Evolutionary conservation across 2,113 vertebrate species (phyloP).

Genomic region (Amblyornis subalaris): DNA sequence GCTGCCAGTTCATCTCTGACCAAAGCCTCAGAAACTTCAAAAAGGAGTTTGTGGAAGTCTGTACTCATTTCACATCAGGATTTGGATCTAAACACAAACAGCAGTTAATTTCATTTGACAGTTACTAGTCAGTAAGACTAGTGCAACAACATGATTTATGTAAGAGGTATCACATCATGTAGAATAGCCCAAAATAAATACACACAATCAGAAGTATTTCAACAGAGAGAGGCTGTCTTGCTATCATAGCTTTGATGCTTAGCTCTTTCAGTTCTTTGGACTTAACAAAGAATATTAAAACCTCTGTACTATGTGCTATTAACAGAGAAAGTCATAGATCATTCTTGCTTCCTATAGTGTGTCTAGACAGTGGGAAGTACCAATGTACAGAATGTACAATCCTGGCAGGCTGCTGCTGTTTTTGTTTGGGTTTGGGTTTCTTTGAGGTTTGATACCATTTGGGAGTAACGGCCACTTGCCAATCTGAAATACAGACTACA

Average conservation of each 20-base stretch:
- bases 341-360: neutral
- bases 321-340: neutral
- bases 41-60: slow-evolving; percentile 32
- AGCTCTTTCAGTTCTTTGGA: neutral
- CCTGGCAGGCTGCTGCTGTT: neutral
- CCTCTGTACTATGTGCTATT: neutral
- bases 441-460: neutral
- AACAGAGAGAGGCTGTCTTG: neutral
- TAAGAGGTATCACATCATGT: neutral
- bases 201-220: neutral
- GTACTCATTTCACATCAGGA: slow-evolving; percentile 7
- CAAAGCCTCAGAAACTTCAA: slow-evolving; percentile 58
- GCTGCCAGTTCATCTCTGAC: slow-evolving; percentile 15
- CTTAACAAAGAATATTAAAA: neutral
- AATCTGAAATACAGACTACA: neutral
- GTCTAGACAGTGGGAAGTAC: neutral
- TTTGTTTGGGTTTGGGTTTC: neutral
- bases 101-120: neutral
- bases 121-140: neutral
- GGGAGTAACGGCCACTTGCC: neutral
- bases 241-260: neutral
- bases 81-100: slow-evolving; percentile 16
- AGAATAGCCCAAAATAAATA: neutral
- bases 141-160: neutral
- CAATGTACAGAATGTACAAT: neutral